Evolutionary conservation across 2,797 vertebrate genomes (phyloP), one percentile per base, ranked within the genome.

Genomic region (Eurystomus glaucurus): DNA sequence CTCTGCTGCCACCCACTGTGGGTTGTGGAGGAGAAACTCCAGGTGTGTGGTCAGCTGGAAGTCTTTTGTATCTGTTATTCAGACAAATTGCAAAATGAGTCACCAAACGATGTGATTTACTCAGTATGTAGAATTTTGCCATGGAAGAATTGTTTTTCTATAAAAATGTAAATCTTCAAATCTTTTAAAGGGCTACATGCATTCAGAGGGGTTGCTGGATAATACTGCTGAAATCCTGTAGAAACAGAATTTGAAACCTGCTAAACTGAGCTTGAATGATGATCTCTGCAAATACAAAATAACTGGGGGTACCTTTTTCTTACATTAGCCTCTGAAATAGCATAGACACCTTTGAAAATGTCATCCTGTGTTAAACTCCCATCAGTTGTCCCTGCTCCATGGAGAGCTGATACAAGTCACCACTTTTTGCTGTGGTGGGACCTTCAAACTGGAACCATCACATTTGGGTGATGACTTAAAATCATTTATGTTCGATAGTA

Each of bases 1-100:
- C 94, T 95, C 91, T 89, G 80, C 94, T 79, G 57, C 91, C 97
- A 97, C 95, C 55, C 82, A 96, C 95, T 1, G 96, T 95, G 93
- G 62, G 52, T 25, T 94, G 58, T 2, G 14, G 71, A 96, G 64
- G 90, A 95, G 84, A 96, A 65, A 28, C 50, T 88, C 76, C 84
- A 64, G 51, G 31, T 60, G 3, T 57, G 66, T 70, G 82, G 37
- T 84, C 77, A 81, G 71, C 78, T 78, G 60, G 43, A 74, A 86
- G 25, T 57, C 43, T 95, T 92, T 13, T 15, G 43, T 76, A 29
- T 55, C 68, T 8, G 6, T 79, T 85, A 52, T 22, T 29, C 51
- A 39, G 54, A 78, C 76, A 68, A 72, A 70, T 81, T 89, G 72
- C 80, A 88, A 92, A 75, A 79, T 66, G 79, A 93, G 66, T 89